Evolutionary conservation across 2,797 vertebrate genomes (phyloP).

Genomic region (Phrynocephalus vlangalii): DNA sequence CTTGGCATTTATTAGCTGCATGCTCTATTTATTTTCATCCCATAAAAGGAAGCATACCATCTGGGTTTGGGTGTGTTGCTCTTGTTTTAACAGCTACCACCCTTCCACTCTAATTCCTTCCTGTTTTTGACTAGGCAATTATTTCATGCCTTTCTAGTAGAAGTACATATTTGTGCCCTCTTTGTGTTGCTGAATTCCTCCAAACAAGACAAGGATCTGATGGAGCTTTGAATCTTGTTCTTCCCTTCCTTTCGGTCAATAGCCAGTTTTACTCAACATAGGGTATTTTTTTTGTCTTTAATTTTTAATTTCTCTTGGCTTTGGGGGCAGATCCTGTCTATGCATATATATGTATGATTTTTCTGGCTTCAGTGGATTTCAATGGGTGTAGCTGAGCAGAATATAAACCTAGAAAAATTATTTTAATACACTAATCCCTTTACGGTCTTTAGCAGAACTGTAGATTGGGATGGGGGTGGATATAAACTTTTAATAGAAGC

Average conservation of each 20-base stretch:
- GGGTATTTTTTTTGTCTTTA: conserved; percentile 42
- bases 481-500: background rate
- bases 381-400: conserved; percentile 19
- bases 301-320: conserved; percentile 36
- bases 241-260: conserved; percentile 50
- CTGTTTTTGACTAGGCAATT: conserved; percentile 33
- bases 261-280: conserved; percentile 32
- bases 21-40: background rate
- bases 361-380: conserved; percentile 24
- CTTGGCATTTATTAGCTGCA: conserved; percentile 23
- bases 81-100: conserved; percentile 35
- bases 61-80: conserved; percentile 15
- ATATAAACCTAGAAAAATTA: conserved; percentile 12
- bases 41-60: conserved; percentile 26
- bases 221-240: conserved; percentile 46
- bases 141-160: conserved; percentile 47
- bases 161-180: conserved; percentile 31
- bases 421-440: background rate
- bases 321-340: conserved; percentile 51
- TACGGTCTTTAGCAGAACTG: background rate
- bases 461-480: background rate
- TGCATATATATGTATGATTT: background rate
- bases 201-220: conserved; percentile 35
- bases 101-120: conserved; percentile 44
- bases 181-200: conserved; percentile 39